Base-by-base conservation (phyloP, 2,888 invertebrate species). In the Hoplodrina blanda region DNA sequence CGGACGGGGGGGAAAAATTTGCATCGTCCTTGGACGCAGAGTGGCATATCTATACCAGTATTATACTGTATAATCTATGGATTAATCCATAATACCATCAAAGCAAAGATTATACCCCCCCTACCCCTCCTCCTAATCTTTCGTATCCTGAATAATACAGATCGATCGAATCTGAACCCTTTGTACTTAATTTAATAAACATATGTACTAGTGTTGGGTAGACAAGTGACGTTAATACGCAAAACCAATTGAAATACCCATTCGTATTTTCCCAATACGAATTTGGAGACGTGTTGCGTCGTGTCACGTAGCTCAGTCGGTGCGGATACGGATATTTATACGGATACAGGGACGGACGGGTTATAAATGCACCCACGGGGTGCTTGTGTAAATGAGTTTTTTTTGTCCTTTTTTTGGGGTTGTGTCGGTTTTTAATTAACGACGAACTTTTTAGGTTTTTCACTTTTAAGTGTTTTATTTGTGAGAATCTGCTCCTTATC, bases 241-340 rank as follows among this genome's bases (percentile, higher is more conserved):
- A 90, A 88, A 91, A 89, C 89, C 89, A 91, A 92, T 93, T 91
- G 88, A 89, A 93, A 91, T 91, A 91, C 91, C 89, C 76, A 87
- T 89, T 91, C 89, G 86, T 89, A 87, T 90, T 90, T 91, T 89
- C 87, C 86, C 88, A 90, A 90, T 93, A 88, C 88, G 89, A 87
- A 87, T 89, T 87, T 82, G 81, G 88, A 89, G 88, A 88, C 84
- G 88, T 86, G 85, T 85, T 83, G 85, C 80, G 86, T 63, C 76
- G 79, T 82, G 88, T 89, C 89, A 88, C 89, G 87, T 89, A 88
- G 87, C 77, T 56, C 57, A 69, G 60, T 64, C 62, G 66, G 65
- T 70, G 65, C 79, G 71, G 69, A 81, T 68, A 67, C 78, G 80
- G 78, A 80, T 84, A 85, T 84, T 84, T 85, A 79, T 76, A 77